Evolutionary conservation across 2,797 vertebrate species (phyloP), one percentile per base, ranked within the genome.

Genomic region (Acipenser ruthenus): DNA sequence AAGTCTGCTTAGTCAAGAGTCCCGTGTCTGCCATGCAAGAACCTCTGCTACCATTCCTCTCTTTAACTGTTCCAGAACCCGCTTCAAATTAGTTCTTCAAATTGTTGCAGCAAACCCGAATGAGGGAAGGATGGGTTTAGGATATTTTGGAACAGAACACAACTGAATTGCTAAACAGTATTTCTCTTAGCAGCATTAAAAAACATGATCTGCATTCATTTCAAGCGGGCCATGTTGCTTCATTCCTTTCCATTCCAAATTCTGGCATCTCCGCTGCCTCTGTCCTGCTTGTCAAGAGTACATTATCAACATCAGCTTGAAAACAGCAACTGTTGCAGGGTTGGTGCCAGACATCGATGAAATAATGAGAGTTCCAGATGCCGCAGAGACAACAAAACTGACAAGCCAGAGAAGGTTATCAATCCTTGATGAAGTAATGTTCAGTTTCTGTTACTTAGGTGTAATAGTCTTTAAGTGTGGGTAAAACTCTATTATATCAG

Each of bases 211-310:
- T 79, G 60, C 62, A 49, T 70, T 76, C 75, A 65, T 70, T 60
- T 62, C 76, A 85, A 37, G 23, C 78, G 81, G 79, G 70, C 80
- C 84, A 79, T 78, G 65, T 65, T 8, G 69, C 65, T 72, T 69
- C 51, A 72, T 74, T 82, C 84, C 77, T 73, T 74, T 84, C 80
- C 56, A 56, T 64, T 70, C 79, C 78, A 72, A 73, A 76, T 71
- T 70, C 72, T 64, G 75, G 72, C 77, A 76, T 79, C 82, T 78
- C 82, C 83, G 81, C 78, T 74, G 70, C 75, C 74, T 73, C 77
- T 53, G 78, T 84, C 78, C 86, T 73, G 75, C 80, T 58, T 83
- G 80, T 88, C 83, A 84, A 80, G 80, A 70, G 83, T 77, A 84
- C 75, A 80, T 18, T 18, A 75, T 72, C 66, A 70, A 66, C 63